Evolutionary conservation across 2,113 vertebrate genomes (phyloP), one percentile per base, ranked within the genome.

Genomic region (Entomyzon cyanotis): DNA sequence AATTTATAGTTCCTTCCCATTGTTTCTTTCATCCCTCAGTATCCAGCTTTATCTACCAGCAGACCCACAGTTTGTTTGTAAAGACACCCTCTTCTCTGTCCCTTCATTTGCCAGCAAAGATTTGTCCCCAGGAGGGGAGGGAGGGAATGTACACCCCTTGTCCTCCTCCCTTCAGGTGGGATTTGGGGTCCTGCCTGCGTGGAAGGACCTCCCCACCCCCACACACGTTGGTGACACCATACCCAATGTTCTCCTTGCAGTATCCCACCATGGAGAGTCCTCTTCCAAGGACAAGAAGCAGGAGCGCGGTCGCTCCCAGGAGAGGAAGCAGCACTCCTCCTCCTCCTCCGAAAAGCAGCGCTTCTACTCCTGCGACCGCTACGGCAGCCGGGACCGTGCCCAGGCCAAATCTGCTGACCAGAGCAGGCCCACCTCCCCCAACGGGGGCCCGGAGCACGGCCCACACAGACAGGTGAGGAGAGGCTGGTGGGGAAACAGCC

Each of bases 351-450:
- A 99, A 85, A 99, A 99, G 96, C 99, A 99, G 84, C 99, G 99
- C 37, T 99, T 99, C 97, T 99, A 99, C 95, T 99, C 99, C 53
- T 99, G 99, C 0, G 99, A 99, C 93, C 99, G 99, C 94, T 99
- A 99, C 1, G 98, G 99, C 95, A 98, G 99, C 97, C 98, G 99
- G 28, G 99, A 99, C 74, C 98, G 98, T 55, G 98, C 97, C n/a
- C 98, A 98, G 74, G 97, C 98, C 95, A 99, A 98, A 87, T 98
- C 98, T 56, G 97, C 98, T 0, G 97, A 98, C 10, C 95, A 98
- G 82, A 99, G 99, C 97, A 98, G 99, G 87, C 98, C 99, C 41
- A 97, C 98, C 8, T 99, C 99, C 0, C 99, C 99, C 39, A 98
- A 96, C 1, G 98, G 98, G 22, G 98, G 95, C 41, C 98, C 97